Evolutionary conservation across 2,888 invertebrate genomes (phyloP), one percentile per base, ranked within the genome.

Genomic region (Archaeoteleia sp.): DNA sequence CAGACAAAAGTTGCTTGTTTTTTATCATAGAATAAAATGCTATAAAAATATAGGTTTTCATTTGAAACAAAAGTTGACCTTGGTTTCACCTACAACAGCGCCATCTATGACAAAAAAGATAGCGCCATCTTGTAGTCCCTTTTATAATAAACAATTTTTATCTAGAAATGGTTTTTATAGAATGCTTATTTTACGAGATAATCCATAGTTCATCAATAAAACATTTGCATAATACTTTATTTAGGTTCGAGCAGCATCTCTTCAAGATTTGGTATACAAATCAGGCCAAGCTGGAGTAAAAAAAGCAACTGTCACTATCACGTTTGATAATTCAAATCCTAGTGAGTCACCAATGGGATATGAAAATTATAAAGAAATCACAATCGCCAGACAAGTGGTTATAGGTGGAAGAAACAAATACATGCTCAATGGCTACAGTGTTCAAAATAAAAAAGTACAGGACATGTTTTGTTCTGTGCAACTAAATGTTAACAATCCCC

Each of bases 401-500:
- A 91, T 96, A 82, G 96, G 95, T 3, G 93, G 93, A 6, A 95
- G 95, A 81, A 95, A 94, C 82, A 97, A 95, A 80, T 99, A 98
- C 82, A 87, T 95, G 75, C 95, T 99, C 67, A 98, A 99, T 82
- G 98, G 98, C 1, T 91, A 91, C 57, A 92, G 92, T 78, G 97
- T 96, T 0, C 93, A 93, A 71, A 96, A 96, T 86, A 95, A 94
- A 81, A 88, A 94, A 74, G 95, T 98, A 0, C 92, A 92, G 30
- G 99, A 99, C 86, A 87, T 99, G 82, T 99, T 99, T 86, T 95
- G 96, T 77, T 96, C 97, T 0, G 93, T 99, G 3, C 97, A 98
- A 82, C 88, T 99, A 29, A 99, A 99, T 82, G 96, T 99, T 1
- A 99, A 99, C 87, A 99, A 99, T 87, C 99, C 99, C 0, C 98